Percentiles rank a stretch among this genome's conserved stretches.
Evolutionary conservation across 2,888 invertebrate genomes (phyloP).

Genomic region (Callyntrura guangdongensis): DNA sequence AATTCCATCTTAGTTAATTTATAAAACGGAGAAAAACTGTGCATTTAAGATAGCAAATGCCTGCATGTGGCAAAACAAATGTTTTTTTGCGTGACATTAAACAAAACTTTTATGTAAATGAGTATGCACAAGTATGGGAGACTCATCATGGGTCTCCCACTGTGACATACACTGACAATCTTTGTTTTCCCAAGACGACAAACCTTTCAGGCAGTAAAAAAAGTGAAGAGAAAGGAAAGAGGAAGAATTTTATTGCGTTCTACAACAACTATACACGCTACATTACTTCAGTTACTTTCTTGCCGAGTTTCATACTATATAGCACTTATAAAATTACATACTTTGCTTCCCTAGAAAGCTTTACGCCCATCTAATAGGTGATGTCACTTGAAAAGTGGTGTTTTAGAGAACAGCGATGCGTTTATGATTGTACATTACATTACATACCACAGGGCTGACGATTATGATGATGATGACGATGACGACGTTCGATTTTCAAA

Average conservation of each 20-base stretch:
- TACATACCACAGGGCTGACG: neutral
- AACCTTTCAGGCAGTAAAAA: neutral
- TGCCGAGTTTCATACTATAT: neutral
- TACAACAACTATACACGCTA: neutral
- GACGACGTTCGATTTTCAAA: constrained; percentile 43
- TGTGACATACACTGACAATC: constrained; percentile 45
- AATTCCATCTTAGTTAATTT: no score
- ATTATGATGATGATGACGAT: constrained; percentile 18
- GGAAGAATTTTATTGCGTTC: constrained; percentile 8
- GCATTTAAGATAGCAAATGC: no score
- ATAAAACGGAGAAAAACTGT: no score
- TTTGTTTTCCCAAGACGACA: constrained; percentile 7
- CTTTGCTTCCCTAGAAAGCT: constrained; percentile 3
- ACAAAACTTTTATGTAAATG: constrained; percentile 57
- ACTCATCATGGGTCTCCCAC: constrained; percentile 39
- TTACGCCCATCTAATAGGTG: constrained; percentile 33
- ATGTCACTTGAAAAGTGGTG: constrained; percentile 10
- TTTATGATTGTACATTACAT: neutral
- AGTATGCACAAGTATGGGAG: constrained; percentile 35
- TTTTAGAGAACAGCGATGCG: constrained; percentile 22
- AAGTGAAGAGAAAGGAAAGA: constrained; percentile 30
- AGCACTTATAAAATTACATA: constrained; percentile 29
- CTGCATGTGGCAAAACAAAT: constrained; percentile 3
- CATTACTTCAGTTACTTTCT: no score
- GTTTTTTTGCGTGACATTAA: constrained; percentile 54